A percentile compares a stretch with the other conserved stretches of the same genome.
These are phyloP conservation scores for Amphipoea lucens DNA, from an alignment of 2,888 invertebrate genomes.

Conservation along the genomic window DNA sequence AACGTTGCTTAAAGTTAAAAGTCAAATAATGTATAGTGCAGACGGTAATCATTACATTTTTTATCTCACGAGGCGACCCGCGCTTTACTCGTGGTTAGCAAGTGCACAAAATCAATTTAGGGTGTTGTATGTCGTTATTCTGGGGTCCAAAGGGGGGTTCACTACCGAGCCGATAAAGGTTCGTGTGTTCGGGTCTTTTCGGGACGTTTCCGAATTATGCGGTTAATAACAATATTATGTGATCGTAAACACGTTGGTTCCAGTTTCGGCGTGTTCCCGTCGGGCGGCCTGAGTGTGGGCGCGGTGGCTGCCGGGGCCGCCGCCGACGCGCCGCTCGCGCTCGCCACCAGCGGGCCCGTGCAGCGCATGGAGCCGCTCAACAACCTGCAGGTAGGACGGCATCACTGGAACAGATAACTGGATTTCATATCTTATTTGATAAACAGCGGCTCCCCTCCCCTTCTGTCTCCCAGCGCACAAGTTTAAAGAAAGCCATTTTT, in stretches of 20 bases:
- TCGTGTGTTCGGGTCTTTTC: neutral
- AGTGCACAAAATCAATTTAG: neutral
- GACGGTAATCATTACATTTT: no score
- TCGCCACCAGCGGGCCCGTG: conserved; percentile 96
- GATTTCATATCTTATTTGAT: neutral
- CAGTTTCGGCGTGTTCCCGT: conserved; percentile 98
- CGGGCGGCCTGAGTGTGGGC: conserved; percentile 95
- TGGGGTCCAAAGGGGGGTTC: neutral
- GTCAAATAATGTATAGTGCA: no score
- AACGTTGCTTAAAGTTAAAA: no score
- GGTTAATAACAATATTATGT: neutral
- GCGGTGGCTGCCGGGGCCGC: conserved; percentile 92
- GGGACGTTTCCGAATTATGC: neutral
- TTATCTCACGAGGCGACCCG: no score
- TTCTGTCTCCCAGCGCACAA: no score
- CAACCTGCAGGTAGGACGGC: conserved; percentile 93
- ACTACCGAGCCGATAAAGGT: neutral
- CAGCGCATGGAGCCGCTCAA: conserved; percentile 99
- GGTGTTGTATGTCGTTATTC: neutral
- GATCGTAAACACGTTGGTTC: no score
- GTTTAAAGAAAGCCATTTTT: neutral
- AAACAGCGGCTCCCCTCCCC: no score
- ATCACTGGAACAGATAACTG: no score
- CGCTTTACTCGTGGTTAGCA: no score
- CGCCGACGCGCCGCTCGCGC: conserved; percentile 93